phyloP scores from a whole-genome alignment of 2,113 vertebrate genomes.

The Paralichthys olivaceus region DNA sequence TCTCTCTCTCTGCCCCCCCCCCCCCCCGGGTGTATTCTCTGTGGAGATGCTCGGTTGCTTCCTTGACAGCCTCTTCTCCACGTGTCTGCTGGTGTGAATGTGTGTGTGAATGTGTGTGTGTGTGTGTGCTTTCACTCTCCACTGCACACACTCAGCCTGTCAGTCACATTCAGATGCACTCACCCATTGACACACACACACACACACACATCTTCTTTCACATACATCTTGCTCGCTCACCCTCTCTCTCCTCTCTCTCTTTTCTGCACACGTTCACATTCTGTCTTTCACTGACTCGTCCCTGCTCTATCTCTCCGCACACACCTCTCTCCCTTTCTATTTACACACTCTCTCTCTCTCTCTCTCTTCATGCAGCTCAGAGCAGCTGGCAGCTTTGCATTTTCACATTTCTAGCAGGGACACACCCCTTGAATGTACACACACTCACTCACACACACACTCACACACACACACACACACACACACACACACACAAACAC shows the following conservation, averaged over 20 bases:
- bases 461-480: conserved; percentile 1
- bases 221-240: conserved; percentile 25
- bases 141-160: conserved; percentile 43
- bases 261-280: not conserved
- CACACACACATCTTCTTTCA: conserved; percentile 28
- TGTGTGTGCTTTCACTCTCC: conserved; percentile 38
- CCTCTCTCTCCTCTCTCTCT: not conserved
- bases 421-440: conserved; percentile 12
- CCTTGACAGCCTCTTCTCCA: conserved; percentile 67
- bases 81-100: conserved; percentile 48
- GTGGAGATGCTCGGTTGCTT: conserved; percentile 64
- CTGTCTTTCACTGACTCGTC: conserved; percentile 28
- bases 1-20: not conserved
- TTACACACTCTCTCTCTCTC: conserved; percentile 2
- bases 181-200: conserved; percentile 27
- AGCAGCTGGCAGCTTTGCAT: conserved; percentile 7
- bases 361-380: conserved; percentile 15
- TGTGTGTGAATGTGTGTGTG: conserved; percentile 8
- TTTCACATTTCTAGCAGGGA: conserved; percentile 15
- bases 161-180: conserved; percentile 40
- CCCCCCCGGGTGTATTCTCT: conserved; percentile 40
- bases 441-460: conserved; percentile 26
- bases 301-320: not conserved
- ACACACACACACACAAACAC: not conserved
- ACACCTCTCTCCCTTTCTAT: not conserved